phyloP scores from a whole-genome alignment of 1,140 invertebrate species.

The Melanaphis sacchari region DNA sequence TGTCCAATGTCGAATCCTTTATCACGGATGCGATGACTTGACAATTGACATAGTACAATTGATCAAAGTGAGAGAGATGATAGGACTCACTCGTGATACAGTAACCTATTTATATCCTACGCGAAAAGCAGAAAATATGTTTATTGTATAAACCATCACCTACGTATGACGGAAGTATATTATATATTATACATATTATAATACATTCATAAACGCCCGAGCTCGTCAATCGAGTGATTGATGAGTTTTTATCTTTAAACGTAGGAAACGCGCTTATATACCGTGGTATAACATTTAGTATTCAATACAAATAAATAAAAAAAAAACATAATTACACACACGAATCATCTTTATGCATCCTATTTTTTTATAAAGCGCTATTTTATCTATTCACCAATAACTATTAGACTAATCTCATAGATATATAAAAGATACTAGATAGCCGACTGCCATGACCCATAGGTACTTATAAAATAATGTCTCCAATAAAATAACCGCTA shows the following conservation, averaged over 20 bases:
- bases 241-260: constrained; percentile 12
- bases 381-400: not conserved
- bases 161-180: not conserved
- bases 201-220: not conserved
- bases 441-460: too few species aligned
- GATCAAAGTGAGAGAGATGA: not conserved
- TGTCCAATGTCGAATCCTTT: not conserved
- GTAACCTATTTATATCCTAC: too few species aligned
- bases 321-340: too few species aligned
- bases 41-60: not conserved
- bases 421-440: too few species aligned
- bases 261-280: not conserved
- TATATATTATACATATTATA: not conserved
- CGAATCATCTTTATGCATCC: not conserved
- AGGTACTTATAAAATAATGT: too few species aligned
- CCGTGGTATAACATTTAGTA: not conserved
- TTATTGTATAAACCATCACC: not conserved
- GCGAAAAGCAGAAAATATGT: too few species aligned
- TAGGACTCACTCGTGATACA: too few species aligned
- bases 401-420: not conserved
- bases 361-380: too few species aligned
- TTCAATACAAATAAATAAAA: not conserved
- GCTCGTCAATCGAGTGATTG: not conserved
- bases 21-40: not conserved
- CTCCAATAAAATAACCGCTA: too few species aligned